A percentile compares a stretch with the other conserved stretches of the same genome.
Conservation (phyloP, 2,113 vertebrate species). For the Sinocyclocheilus grahami region DNA sequence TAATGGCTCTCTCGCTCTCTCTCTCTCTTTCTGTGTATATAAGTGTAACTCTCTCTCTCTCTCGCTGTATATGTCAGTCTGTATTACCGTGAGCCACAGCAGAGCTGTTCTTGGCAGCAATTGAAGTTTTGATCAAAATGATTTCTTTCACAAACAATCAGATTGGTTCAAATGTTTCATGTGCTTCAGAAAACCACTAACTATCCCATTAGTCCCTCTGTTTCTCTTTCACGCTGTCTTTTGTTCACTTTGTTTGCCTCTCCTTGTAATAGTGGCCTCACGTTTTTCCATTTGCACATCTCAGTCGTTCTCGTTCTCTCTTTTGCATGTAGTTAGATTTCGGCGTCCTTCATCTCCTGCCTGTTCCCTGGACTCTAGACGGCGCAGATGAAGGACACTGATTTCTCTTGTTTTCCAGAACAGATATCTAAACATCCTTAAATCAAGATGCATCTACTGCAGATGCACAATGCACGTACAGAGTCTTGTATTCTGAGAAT, state of each 20-base stretch:
- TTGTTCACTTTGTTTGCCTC: conserved; percentile 60
- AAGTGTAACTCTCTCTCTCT: no score
- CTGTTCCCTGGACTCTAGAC: no score
- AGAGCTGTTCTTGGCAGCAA: conserved; percentile 87
- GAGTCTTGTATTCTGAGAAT: no score
- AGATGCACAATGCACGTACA: background rate
- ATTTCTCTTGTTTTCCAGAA: no score
- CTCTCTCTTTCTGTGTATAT: no score
- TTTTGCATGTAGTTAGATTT: no score
- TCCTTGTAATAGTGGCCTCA: conserved; percentile 33
- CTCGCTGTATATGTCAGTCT: conserved; percentile 72
- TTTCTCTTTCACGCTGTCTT: conserved; percentile 62
- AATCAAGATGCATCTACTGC: background rate
- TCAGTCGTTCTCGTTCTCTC: conserved; percentile 54
- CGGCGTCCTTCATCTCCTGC: no score
- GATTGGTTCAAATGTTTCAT: conserved; percentile 95
- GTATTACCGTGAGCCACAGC: conserved; percentile 87
- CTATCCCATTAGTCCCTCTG: conserved; percentile 74
- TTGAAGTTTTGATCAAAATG: conserved; percentile 94
- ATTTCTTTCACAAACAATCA: conserved; percentile 99
- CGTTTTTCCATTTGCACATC: conserved; percentile 65
- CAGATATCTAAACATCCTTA: background rate
- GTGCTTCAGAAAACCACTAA: conserved; percentile 88
- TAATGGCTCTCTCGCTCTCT: no score
- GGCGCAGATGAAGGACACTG: background rate